These are phyloP conservation scores for Hyperoplus immaculatus DNA, from an alignment of 2,797 vertebrate species.

Conservation along the genomic window DNA sequence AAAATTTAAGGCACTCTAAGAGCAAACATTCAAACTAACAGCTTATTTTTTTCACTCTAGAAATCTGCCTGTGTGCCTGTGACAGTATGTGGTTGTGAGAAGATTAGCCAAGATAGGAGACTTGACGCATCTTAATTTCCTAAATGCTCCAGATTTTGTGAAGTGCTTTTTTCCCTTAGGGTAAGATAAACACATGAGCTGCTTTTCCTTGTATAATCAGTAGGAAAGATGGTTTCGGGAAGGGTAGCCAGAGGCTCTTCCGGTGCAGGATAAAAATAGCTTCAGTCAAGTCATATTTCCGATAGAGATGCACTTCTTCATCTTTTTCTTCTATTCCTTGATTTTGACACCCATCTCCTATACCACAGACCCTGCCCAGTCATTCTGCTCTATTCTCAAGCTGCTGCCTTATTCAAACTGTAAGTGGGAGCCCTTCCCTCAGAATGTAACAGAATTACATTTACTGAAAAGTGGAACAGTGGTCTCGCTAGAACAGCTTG, in stretches of 20 bases:
- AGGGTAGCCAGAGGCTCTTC: slow-evolving; percentile 36
- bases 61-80: neutral
- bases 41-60: slow-evolving; percentile 22
- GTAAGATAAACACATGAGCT: slow-evolving; percentile 11
- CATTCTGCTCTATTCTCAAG: slow-evolving; percentile 41
- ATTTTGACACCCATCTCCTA: slow-evolving; percentile 49
- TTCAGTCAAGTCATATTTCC: slow-evolving; percentile 45
- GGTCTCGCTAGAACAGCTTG: slow-evolving; percentile 35
- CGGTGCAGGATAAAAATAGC: slow-evolving; percentile 58
- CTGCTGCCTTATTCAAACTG: slow-evolving; percentile 52
- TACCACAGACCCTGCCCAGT: slow-evolving; percentile 34
- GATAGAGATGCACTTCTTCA: slow-evolving; percentile 41
- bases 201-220: slow-evolving; percentile 30
- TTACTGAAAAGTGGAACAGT: slow-evolving; percentile 57
- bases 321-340: slow-evolving; percentile 51
- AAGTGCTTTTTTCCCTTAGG: slow-evolving; percentile 3
- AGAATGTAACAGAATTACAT: slow-evolving; percentile 53
- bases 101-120: neutral
- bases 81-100: slow-evolving; percentile 7
- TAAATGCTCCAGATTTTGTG: slow-evolving; percentile 23
- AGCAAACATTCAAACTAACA: slow-evolving; percentile 5
- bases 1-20: neutral
- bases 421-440: slow-evolving; percentile 45
- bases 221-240: slow-evolving; percentile 37
- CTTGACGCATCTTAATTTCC: slow-evolving; percentile 3